These are phyloP conservation scores for Hypena proboscidalis DNA, from an alignment of 2,888 invertebrate species.

Conservation along the genomic window DNA sequence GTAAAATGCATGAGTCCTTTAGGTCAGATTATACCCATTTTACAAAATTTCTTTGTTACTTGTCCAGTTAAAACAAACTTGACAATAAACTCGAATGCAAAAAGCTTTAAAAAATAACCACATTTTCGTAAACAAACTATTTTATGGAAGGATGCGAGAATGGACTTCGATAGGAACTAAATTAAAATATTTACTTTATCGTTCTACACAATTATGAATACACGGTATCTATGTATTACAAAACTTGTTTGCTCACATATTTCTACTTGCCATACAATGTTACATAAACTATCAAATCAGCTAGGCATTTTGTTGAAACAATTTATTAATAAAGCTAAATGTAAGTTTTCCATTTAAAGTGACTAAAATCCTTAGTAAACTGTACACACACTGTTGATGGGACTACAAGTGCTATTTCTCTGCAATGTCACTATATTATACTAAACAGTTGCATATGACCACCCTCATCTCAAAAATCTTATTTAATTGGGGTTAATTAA, in stretches of 20 bases:
- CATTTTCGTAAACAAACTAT: slow-evolving; percentile 37
- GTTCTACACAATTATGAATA: slow-evolving; percentile 46
- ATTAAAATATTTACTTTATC: slow-evolving; percentile 36
- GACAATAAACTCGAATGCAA: slow-evolving; percentile 27
- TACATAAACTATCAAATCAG: slow-evolving; percentile 28
- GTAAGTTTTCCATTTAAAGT: too few species aligned
- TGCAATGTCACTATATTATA: too few species aligned
- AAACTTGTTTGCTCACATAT: slow-evolving; percentile 38
- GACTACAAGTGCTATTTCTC: too few species aligned
- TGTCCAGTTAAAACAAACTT: slow-evolving; percentile 34
- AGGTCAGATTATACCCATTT: too few species aligned
- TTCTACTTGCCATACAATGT: slow-evolving; percentile 36
- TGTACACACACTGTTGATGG: too few species aligned
- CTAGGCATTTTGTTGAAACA: slow-evolving; percentile 14
- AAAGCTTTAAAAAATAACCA: slow-evolving; percentile 49
- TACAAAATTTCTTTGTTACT: too few species aligned
- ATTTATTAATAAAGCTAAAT: slow-evolving; percentile 3
- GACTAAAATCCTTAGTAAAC: too few species aligned
- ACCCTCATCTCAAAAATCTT: too few species aligned
- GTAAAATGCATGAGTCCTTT: too few species aligned
- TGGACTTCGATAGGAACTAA: slow-evolving; percentile 58
- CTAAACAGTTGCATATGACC: too few species aligned
- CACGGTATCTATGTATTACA: slow-evolving; percentile 37
- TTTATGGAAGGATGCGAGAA: slow-evolving; percentile 57
- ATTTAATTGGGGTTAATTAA: neutral